Evolutionary conservation across 2,888 invertebrate species (phyloP).

Genomic region (Balanococcus diminutus): DNA sequence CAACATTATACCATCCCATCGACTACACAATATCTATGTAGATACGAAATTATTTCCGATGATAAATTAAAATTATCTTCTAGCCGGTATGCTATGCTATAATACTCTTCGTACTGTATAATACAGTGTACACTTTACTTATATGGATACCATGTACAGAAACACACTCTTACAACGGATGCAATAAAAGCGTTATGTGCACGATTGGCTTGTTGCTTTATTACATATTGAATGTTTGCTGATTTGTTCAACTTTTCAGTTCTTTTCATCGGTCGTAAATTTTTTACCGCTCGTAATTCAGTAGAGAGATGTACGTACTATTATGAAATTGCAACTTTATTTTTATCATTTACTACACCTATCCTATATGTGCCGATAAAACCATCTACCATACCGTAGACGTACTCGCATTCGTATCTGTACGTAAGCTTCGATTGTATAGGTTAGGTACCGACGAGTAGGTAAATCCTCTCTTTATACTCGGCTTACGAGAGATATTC

Average conservation of each 20-base stretch:
- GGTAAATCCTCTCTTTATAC: too few species aligned
- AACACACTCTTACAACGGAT: background rate
- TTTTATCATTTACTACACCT: slow-evolving; percentile 15
- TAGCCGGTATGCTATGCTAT: background rate
- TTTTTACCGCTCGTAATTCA: slow-evolving; percentile 28
- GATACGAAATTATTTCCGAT: background rate
- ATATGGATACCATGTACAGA: background rate
- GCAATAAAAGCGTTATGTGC: slow-evolving; percentile 29
- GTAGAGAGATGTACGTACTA: slow-evolving; percentile 21
- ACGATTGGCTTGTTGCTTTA: slow-evolving; percentile 42
- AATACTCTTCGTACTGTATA: background rate
- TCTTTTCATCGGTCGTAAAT: slow-evolving; percentile 28
- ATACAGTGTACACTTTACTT: background rate
- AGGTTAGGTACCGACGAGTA: too few species aligned
- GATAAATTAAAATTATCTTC: slow-evolving; percentile 33
- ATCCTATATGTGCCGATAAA: background rate
- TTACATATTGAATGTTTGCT: slow-evolving; percentile 29
- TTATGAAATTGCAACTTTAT: slow-evolving; percentile 28
- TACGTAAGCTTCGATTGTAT: too few species aligned
- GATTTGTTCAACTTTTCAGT: slow-evolving; percentile 24
- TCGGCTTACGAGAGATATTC: too few species aligned
- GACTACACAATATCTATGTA: background rate
- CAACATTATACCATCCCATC: background rate
- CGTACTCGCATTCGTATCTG: too few species aligned
- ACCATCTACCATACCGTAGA: background rate